Base-by-base conservation (phyloP, 1,140 invertebrate species). In the Brachystomella parvula region DNA sequence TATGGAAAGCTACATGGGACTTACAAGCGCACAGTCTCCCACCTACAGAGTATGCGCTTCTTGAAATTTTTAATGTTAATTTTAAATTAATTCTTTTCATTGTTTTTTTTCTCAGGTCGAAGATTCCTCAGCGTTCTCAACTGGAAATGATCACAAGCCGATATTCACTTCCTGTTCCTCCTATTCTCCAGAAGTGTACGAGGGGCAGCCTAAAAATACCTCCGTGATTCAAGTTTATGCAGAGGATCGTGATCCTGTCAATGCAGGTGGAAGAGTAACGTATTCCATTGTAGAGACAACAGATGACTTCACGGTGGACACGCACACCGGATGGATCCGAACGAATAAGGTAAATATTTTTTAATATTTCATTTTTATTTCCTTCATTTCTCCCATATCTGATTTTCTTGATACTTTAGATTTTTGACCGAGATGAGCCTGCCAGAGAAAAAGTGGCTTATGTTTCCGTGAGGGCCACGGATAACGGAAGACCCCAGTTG, bases 351-450 rank as follows among this genome's bases (percentile, higher is more conserved):
- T 81, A 74, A 77, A 75, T n/a, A n/a, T n/a, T n/a, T n/a, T n/a
- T n/a, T n/a, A n/a, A n/a, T 66, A 70, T 64, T 29, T 47, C 39
- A 30, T 30, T 2, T 58, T 58, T 30, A 58, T 58, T 17, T 58
- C 31, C 39, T 9, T 58, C 9, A 58, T 58, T 3, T 6, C 3
- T 30, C 56, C 9, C n/a, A n/a, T n/a, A n/a, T n/a, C n/a, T 6
- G 12, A 3, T 29, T 35, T 44, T 63, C 32, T 61, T 47, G 33
- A 1, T n/a, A n/a, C n/a, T 65, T 61, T 80, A 87, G 80, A 81
- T 83, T 49, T 87, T 93, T 73, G 89, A 94, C 78, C 83, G 90
- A 67, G 90, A 94, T 76, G 90, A 92, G 73, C 90, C 90, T 9
- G 82, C 84, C 17, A 82, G 88, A 71, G 89, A 92, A 75, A 93